Evolutionary conservation across 53 echinoderm and acorn worm genomes (phyloP).

Genomic region (Holothuria scabra): DNA sequence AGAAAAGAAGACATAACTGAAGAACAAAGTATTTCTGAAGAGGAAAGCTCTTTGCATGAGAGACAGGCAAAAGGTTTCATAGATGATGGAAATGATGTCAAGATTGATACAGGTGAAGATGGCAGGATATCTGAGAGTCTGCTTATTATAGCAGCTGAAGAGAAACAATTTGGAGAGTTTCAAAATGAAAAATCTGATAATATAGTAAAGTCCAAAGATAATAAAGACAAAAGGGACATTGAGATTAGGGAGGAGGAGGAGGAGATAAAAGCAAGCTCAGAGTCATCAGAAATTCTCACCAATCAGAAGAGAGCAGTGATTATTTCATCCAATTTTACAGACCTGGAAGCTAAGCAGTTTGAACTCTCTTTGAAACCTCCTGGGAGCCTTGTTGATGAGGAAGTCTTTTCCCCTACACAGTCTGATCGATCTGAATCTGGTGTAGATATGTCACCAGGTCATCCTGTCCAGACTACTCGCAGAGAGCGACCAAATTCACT

Average conservation of each 20-base stretch:
- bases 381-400: constrained; percentile 5
- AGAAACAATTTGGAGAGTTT: not conserved
- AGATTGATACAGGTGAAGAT: no score
- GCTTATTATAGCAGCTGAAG: not conserved
- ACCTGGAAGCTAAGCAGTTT: constrained; percentile 41
- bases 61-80: no score
- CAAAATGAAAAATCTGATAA: not conserved
- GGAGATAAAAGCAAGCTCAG: not conserved
- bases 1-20: no score
- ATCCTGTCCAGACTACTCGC: not conserved
- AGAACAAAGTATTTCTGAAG: no score
- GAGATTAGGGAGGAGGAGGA: constrained; percentile 4
- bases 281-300: not conserved
- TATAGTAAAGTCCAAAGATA: not conserved
- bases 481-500: constrained; percentile 31
- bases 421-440: constrained; percentile 45
- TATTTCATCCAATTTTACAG: constrained; percentile 31
- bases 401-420: constrained; percentile 22
- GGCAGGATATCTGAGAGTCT: no score
- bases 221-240: not conserved
- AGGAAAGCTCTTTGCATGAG: no score
- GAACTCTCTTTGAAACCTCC: constrained; percentile 29
- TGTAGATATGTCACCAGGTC: constrained; percentile 21
- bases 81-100: no score
- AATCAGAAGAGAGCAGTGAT: not conserved